A percentile compares a stretch with the other conserved stretches of the same genome.
Evolutionary conservation across 1,140 invertebrate species (phyloP).

Genomic region (Drosophila tropicalis): DNA sequence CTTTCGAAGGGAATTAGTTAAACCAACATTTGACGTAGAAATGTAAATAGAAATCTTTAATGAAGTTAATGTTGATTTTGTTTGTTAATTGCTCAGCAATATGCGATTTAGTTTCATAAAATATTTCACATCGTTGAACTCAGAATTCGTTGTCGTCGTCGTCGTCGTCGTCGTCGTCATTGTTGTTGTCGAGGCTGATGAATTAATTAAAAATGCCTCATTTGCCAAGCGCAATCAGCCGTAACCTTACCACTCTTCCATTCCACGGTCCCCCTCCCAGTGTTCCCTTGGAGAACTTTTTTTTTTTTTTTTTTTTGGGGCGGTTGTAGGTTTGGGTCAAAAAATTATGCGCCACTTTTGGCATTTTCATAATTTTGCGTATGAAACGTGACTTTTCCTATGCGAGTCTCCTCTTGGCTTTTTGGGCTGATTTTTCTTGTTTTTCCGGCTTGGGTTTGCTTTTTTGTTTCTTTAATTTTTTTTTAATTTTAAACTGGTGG

Average conservation of each 20-base stretch:
- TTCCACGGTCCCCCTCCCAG: not conserved
- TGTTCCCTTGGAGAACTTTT: not conserved
- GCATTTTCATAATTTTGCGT: conserved; percentile 77
- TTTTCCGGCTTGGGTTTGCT: conserved; percentile 45
- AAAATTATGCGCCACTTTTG: conserved; percentile 74
- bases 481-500: conserved; percentile 67
- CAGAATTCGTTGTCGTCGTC: not conserved
- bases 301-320: not conserved
- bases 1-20: conserved; percentile 64
- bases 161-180: conserved; percentile 14
- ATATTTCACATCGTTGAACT: conserved; percentile 14
- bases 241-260: conserved; percentile 30
- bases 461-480: conserved; percentile 34
- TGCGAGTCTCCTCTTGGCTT: conserved; percentile 24
- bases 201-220: conserved; percentile 81
- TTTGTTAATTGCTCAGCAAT: conserved; percentile 62
- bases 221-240: conserved; percentile 67
- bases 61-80: conserved; percentile 69
- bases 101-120: conserved; percentile 43
- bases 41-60: conserved; percentile 71
- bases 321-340: conserved; percentile 20
- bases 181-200: conserved; percentile 43
- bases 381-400: conserved; percentile 74
- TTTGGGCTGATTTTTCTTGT: conserved; percentile 33
- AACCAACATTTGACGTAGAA: conserved; percentile 65